Evolutionary conservation across 2,797 vertebrate species (phyloP), one percentile per base, ranked within the genome.

Genomic region (Falco rusticolus): DNA sequence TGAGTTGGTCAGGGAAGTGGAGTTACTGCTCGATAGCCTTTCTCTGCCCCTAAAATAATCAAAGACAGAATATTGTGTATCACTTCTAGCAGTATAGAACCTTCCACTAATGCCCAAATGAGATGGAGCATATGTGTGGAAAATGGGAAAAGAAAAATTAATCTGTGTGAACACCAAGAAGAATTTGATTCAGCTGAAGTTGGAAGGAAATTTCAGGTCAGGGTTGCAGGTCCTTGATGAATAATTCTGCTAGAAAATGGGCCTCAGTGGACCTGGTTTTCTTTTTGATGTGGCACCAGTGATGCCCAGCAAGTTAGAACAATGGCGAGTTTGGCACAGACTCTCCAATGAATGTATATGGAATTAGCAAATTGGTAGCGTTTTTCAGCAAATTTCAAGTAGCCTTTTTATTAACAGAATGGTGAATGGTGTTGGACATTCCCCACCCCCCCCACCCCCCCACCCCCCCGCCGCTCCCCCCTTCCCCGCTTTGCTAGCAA

Each of bases 211-310:
- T 28, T 87, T 79, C 31, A 56, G 41, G 72, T 56, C 75, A 72
- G 69, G 26, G 53, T 95, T 92, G 33, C 25, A 60, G 54, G 65
- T 72, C 47, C 39, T 76, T 84, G 72, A 78, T 92, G 71, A 95
- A 89, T 94, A 94, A 92, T 88, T 95, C 68, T 37, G 76, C 53
- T 33, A 87, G 82, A 74, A 95, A 94, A 61, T 8, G 56, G 71
- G 84, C 43, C 57, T 91, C 33, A 56, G 39, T 45, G 34, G 50
- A 25, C 22, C 66, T 3, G 13, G 8, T 47, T 88, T 93, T 69
- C 50, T 61, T 89, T 83, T 84, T 89, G 61, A 87, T 81, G 37
- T 69, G 56, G 16, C 57, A 45, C 41, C 37, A 59, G 19, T 66
- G 76, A 75, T 74, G 33, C 33, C 61, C 34, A 91, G 54, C 16